A percentile compares a stretch with the other conserved stretches of the same genome.
phyloP scores from a whole-genome alignment of 2,113 vertebrate genomes.

The Speoplatyrhinus poulsoni region DNA sequence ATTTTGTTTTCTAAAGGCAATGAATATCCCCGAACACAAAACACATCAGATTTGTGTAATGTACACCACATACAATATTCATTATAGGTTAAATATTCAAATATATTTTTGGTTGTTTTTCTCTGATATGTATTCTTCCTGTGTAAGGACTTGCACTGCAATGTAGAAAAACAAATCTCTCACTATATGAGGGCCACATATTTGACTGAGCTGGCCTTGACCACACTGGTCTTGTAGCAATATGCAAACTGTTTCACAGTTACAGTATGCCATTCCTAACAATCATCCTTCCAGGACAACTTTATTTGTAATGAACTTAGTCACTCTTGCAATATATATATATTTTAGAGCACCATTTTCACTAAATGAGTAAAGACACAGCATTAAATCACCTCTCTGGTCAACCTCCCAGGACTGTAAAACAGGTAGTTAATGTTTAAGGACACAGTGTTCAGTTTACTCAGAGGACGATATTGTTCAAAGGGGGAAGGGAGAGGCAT shows the following conservation, averaged over 20 bases:
- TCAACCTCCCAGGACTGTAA: not conserved
- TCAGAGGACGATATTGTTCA: conserved; percentile 33
- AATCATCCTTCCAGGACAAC: conserved; percentile 42
- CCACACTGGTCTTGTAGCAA: not conserved
- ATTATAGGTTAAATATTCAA: too few relatives aligned
- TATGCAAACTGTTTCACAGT: conserved; percentile 24
- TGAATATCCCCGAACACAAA: too few relatives aligned
- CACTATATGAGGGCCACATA: not conserved
- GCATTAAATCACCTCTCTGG: not conserved
- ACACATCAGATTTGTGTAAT: too few relatives aligned
- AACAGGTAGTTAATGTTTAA: conserved; percentile 69
- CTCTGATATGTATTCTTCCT: too few relatives aligned
- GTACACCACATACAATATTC: too few relatives aligned
- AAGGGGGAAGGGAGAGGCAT: conserved; percentile 67
- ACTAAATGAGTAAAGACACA: not conserved
- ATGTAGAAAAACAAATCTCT: not conserved
- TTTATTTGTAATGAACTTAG: conserved; percentile 13
- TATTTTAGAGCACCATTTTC: too few relatives aligned
- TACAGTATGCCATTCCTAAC: conserved; percentile 20
- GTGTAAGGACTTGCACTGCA: too few relatives aligned
- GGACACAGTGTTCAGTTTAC: conserved; percentile 49
- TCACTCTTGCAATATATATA: too few relatives aligned
- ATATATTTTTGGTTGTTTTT: too few relatives aligned
- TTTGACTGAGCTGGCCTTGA: not conserved
- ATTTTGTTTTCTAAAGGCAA: too few relatives aligned